These are phyloP conservation scores for Epinotia nisella DNA, from an alignment of 2,888 invertebrate genomes.

Conservation along the genomic window DNA sequence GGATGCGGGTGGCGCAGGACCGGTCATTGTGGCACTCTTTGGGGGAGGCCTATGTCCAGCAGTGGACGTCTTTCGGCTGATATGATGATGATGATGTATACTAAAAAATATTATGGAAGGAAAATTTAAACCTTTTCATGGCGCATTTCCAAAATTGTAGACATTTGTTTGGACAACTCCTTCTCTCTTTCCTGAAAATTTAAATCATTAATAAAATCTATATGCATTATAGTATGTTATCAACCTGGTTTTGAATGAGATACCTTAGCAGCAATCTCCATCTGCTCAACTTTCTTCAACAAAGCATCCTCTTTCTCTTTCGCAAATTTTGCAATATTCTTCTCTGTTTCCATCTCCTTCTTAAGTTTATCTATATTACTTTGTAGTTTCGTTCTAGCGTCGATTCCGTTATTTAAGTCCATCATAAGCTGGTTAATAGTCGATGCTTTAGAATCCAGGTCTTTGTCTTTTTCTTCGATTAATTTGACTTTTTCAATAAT, in stretches of 20 bases:
- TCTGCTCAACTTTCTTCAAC: constrained; percentile 51
- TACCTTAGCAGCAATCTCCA: constrained; percentile 54
- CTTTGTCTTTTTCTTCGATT: constrained; percentile 51
- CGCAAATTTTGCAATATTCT: constrained; percentile 48
- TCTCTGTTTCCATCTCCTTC: constrained; percentile 53
- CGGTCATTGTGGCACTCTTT: no score
- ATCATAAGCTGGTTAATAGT: constrained; percentile 60
- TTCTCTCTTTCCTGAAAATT: constrained; percentile 60
- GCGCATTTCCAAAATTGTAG: constrained; percentile 61
- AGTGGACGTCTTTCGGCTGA: no score
- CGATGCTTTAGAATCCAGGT: constrained; percentile 54
- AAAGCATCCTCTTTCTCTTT: constrained; percentile 52
- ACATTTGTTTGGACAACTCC: constrained; percentile 61
- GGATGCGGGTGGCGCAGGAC: no score
- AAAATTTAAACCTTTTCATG: constrained; percentile 62
- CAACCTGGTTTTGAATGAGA: neutral
- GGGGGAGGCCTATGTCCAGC: no score
- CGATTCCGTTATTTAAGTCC: constrained; percentile 55
- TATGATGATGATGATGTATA: no score
- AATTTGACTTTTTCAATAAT: constrained; percentile 31
- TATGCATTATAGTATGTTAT: neutral
- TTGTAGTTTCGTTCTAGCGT: constrained; percentile 54
- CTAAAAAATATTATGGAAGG: neutral
- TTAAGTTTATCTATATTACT: constrained; percentile 50
- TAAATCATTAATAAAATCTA: neutral